These are phyloP conservation scores for Hypomesus transpacificus DNA, from an alignment of 2,113 vertebrate species.

Conservation along the genomic window DNA sequence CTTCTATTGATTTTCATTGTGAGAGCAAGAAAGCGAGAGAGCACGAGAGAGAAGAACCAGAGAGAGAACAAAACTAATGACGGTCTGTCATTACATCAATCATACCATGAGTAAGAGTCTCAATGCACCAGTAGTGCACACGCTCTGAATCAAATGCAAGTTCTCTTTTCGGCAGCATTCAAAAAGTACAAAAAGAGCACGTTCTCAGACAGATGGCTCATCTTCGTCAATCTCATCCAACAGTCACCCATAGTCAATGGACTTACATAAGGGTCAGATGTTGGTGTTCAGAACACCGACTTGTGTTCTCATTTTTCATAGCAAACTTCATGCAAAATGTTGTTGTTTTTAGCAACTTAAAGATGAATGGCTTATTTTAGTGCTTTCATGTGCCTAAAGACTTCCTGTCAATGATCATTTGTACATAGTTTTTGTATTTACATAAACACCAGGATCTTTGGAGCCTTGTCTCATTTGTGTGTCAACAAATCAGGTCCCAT, in stretches of 20 bases:
- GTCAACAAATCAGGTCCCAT: constrained; percentile 39
- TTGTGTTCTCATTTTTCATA: too few relatives aligned
- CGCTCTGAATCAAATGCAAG: too few relatives aligned
- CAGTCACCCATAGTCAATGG: too few relatives aligned
- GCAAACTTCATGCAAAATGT: too few relatives aligned
- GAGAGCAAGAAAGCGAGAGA: background rate
- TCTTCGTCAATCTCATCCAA: too few relatives aligned
- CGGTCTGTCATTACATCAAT: constrained; percentile 22
- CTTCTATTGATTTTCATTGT: constrained; percentile 19
- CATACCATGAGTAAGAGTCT: background rate
- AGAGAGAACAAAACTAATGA: background rate
- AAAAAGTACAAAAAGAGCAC: too few relatives aligned
- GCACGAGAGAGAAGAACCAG: too few relatives aligned
- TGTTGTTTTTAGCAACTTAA: too few relatives aligned
- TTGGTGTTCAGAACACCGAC: too few relatives aligned
- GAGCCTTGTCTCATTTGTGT: constrained; percentile 25
- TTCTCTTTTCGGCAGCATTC: too few relatives aligned
- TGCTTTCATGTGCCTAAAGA: constrained; percentile 2
- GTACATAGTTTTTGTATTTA: constrained; percentile 8
- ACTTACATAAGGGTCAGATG: too few relatives aligned
- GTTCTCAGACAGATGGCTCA: too few relatives aligned
- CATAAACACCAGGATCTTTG: constrained; percentile 1
- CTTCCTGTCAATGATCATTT: background rate
- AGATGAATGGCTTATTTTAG: background rate
- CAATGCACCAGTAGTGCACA: background rate